These are phyloP conservation scores for Hylomyscus alleni DNA, from an alignment of 2,797 vertebrate species.

Conservation along the genomic window DNA sequence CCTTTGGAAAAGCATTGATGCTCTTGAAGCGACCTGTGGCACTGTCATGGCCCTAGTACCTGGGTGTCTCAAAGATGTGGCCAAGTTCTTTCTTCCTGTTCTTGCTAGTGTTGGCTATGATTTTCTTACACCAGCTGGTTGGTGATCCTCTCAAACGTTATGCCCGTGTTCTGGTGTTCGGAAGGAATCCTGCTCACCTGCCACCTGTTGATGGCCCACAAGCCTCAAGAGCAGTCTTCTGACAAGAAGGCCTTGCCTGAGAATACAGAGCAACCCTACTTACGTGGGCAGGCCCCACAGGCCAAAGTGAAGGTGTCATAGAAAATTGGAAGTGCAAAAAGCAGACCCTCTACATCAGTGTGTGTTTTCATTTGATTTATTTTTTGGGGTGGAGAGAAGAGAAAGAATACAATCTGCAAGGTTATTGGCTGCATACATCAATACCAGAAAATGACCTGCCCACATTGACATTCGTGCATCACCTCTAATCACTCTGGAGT, in stretches of 20 bases:
- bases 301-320: constrained; percentile 98
- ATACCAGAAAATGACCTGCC: constrained; percentile 68
- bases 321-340: constrained; percentile 73
- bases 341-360: constrained; percentile 82
- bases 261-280: constrained; percentile 83
- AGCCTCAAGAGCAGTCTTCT: constrained; percentile 95
- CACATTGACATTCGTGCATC: constrained; percentile 62
- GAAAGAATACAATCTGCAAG: constrained; percentile 68
- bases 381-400: constrained; percentile 81
- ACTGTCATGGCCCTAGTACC: constrained; percentile 97
- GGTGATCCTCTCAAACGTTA: constrained; percentile 99
- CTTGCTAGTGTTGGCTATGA: constrained; percentile 96
- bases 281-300: constrained; percentile 92
- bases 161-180: constrained; percentile 97
- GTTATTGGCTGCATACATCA: constrained; percentile 75
- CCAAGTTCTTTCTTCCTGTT: constrained; percentile 98
- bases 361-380: constrained; percentile 83
- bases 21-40: constrained; percentile 96
- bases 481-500: constrained; percentile 64
- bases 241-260: constrained; percentile 87
- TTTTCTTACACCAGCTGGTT: constrained; percentile 98
- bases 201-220: constrained; percentile 96
- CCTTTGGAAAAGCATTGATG: constrained; percentile 97
- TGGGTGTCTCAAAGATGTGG: constrained; percentile 96
- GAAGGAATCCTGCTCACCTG: constrained; percentile 98